A percentile compares a stretch with the other conserved stretches of the same genome.
Evolutionary conservation across 2,888 invertebrate genomes (phyloP).

Genomic region (Orthosia incerta): DNA sequence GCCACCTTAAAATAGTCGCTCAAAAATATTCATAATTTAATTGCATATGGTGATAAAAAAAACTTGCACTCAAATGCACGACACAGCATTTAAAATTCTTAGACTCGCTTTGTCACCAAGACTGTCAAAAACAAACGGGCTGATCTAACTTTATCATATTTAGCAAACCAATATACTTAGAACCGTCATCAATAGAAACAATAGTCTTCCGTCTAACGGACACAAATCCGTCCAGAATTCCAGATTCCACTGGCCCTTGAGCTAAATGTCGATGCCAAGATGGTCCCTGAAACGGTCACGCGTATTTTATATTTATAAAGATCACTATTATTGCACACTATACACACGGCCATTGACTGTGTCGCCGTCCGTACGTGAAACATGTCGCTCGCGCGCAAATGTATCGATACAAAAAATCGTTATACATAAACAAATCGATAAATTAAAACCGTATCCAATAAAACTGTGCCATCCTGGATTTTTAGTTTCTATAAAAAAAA

Average conservation of each 20-base stretch:
- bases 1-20: constrained; percentile 27
- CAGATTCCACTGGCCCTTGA: constrained; percentile 64
- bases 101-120: background rate
- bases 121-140: constrained; percentile 3
- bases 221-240: constrained; percentile 33
- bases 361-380: constrained; percentile 72
- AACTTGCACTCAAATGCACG: background rate
- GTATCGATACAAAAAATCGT: constrained; percentile 69
- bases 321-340: constrained; percentile 68
- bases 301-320: constrained; percentile 76
- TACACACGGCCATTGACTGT: constrained; percentile 74
- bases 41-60: background rate
- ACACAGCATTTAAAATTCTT: background rate
- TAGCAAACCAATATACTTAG: background rate
- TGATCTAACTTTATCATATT: background rate
- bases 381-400: constrained; percentile 77
- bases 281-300: constrained; percentile 67
- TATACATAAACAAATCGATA: constrained; percentile 65
- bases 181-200: background rate
- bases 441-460: constrained; percentile 37
- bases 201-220: background rate
- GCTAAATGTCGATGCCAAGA: constrained; percentile 67
- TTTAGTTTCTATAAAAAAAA: constrained; percentile 23
- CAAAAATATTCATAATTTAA: constrained; percentile 14
- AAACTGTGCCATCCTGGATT: constrained; percentile 59